Percentiles rank a stretch among this genome's conserved stretches.
Conservation (phyloP, 2,888 invertebrate genomes). For the Pseudococcus longispinus region DNA sequence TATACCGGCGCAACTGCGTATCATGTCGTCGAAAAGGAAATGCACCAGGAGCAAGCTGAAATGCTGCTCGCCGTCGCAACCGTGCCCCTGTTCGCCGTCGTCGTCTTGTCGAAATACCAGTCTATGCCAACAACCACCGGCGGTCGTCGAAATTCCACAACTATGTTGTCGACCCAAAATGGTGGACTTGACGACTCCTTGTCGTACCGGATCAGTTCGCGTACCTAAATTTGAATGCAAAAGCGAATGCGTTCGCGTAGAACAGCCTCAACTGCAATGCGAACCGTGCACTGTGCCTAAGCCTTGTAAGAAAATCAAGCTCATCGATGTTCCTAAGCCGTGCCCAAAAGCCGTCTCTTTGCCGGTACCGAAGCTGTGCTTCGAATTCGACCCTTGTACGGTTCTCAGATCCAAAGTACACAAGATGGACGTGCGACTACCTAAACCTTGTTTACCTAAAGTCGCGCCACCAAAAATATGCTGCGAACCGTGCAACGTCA, state of each 20-base stretch:
- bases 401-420: neutral
- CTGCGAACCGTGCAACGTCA: constrained; percentile 18
- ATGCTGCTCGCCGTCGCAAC: constrained; percentile 4
- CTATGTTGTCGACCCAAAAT: neutral
- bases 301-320: neutral
- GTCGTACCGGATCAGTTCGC: neutral
- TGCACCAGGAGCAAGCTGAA: neutral
- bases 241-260: neutral
- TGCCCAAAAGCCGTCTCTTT: neutral
- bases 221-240: constrained; percentile 13
- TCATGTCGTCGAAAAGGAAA: neutral
- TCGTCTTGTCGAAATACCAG: neutral
- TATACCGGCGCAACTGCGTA: neutral
- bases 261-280: neutral
- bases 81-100: neutral
- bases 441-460: constrained; percentile 15
- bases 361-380: neutral
- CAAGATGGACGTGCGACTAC: neutral
- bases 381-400: constrained; percentile 10
- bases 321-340: neutral
- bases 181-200: neutral
- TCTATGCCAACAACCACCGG: neutral
- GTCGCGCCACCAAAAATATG: constrained; percentile 26
- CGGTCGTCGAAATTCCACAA: constrained; percentile 21
- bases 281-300: constrained; percentile 13